phyloP scores from a whole-genome alignment of 2,888 invertebrate genomes.

The Odontothrips loti region DNA sequence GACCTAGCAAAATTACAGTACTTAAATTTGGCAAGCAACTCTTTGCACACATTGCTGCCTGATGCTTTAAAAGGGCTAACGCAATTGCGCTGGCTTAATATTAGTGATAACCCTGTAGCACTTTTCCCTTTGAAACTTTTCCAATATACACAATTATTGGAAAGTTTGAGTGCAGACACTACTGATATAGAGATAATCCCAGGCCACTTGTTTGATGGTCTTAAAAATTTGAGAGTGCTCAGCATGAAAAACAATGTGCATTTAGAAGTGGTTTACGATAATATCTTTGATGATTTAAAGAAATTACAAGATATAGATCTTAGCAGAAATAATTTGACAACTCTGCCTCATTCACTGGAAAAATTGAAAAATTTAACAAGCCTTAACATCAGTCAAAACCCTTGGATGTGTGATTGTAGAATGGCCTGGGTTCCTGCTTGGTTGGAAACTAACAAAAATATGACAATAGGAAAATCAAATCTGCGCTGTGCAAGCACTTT shows the following conservation, averaged over 20 bases:
- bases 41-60: constrained; percentile 55
- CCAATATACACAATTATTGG: constrained; percentile 58
- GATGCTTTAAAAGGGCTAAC: constrained; percentile 58
- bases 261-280: constrained; percentile 59
- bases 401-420: constrained; percentile 81
- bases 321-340: constrained; percentile 62
- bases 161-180: constrained; percentile 59
- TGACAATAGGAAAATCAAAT: constrained; percentile 52
- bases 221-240: constrained; percentile 56
- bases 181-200: constrained; percentile 63
- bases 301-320: constrained; percentile 47
- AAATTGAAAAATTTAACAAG: constrained; percentile 59
- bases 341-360: constrained; percentile 65
- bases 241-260: constrained; percentile 59
- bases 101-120: constrained; percentile 57
- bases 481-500: constrained; percentile 54
- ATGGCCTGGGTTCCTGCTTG: constrained; percentile 71
- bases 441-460: constrained; percentile 54
- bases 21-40: constrained; percentile 61
- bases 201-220: constrained; percentile 61
- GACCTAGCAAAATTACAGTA: constrained; percentile 64
- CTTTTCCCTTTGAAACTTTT: constrained; percentile 59
- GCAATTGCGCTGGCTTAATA: constrained; percentile 53
- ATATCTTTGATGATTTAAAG: constrained; percentile 51
- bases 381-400: constrained; percentile 67